Conservation (phyloP, 2,797 vertebrate species). For the Tragopan temminckii region DNA sequence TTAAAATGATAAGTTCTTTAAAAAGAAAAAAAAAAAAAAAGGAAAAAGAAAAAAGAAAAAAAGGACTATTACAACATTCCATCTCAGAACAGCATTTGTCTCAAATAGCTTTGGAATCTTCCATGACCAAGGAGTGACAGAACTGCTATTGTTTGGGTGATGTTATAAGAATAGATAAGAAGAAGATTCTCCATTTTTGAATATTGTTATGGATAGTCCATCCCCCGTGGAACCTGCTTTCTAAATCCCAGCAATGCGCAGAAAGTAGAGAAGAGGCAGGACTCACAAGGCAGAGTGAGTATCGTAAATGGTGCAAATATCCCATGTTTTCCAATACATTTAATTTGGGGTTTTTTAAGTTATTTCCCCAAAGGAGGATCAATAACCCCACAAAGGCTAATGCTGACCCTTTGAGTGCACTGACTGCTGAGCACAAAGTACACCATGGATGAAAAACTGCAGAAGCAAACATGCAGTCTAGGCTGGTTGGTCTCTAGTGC, state of each 20-base stretch:
- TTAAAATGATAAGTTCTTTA: background rate
- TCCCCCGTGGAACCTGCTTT: background rate
- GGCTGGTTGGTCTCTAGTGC: background rate
- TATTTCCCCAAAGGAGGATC: background rate
- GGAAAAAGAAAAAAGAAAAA: background rate
- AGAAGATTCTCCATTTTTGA: background rate
- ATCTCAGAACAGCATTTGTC: background rate
- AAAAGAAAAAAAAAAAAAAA: background rate
- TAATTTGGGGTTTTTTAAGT: background rate
- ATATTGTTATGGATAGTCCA: background rate
- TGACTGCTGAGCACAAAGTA: background rate
- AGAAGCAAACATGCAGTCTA: background rate
- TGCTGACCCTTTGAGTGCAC: rapidly evolving
- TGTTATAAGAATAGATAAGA: background rate
- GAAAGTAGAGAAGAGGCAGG: background rate
- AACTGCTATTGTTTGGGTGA: background rate
- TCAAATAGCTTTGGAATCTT: background rate
- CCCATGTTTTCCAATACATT: background rate
- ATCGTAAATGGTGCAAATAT: background rate
- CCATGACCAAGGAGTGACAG: background rate
- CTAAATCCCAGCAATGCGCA: background rate
- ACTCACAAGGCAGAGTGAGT: background rate
- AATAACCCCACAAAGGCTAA: background rate
- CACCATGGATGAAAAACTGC: rapidly evolving
- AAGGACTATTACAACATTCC: background rate